Conservation (phyloP, 1,140 invertebrate genomes). For the Thaumatotibia leucotreta region DNA sequence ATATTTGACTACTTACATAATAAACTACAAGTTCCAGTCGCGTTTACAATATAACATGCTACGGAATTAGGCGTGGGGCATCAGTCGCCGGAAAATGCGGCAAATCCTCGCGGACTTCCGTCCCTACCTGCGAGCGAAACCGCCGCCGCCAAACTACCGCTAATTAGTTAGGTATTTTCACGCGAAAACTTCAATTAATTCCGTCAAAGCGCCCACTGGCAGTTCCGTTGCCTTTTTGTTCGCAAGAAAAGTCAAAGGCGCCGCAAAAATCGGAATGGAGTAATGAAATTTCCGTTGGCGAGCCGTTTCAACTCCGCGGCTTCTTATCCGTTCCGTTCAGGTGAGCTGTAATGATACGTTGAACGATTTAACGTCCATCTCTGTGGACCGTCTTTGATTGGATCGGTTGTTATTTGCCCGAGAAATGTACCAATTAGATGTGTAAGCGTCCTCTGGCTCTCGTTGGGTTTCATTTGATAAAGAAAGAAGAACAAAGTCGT, state of each 20-base stretch:
- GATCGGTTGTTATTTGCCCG: background rate
- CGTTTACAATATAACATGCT: background rate
- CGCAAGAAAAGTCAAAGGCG: slow-evolving; percentile 36
- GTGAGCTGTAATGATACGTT: background rate
- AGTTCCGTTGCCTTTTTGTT: slow-evolving; percentile 27
- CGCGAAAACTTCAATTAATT: slow-evolving; percentile 48
- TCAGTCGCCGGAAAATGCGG: background rate
- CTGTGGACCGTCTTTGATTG: background rate
- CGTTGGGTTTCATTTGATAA: background rate
- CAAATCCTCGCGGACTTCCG: slow-evolving; percentile 16
- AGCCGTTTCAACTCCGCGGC: slow-evolving; percentile 22
- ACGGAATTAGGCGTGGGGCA: background rate
- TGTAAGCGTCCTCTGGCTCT: no score
- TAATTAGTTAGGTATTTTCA: slow-evolving; percentile 53
- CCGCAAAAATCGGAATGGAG: slow-evolving; percentile 33
- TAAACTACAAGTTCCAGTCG: background rate
- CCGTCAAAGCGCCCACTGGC: slow-evolving; percentile 36
- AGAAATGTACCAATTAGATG: no score
- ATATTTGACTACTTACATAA: background rate
- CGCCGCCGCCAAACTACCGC: slow-evolving; percentile 27
- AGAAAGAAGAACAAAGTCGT: background rate
- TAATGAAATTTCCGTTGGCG: slow-evolving; percentile 36
- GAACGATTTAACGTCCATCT: background rate
- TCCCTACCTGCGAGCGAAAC: slow-evolving; percentile 21
- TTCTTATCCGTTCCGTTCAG: slow-evolving; percentile 16